Conservation (phyloP, 2,113 vertebrate genomes). For the Nerophis ophidion region DNA sequence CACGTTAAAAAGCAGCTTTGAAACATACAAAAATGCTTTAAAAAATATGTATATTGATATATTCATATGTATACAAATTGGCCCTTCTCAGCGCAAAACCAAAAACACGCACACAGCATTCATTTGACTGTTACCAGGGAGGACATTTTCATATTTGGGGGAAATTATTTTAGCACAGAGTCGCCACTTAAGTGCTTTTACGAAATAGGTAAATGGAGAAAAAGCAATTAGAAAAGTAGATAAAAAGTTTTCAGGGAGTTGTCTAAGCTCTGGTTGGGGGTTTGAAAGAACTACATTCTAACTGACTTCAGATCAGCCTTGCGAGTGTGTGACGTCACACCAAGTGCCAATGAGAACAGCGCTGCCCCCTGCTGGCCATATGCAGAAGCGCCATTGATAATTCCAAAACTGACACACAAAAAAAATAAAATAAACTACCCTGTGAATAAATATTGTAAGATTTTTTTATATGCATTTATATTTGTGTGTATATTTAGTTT, state of each 20-base stretch:
- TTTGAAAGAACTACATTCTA: background rate
- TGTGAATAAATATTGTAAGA: too few relatives aligned
- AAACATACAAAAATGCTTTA: slow-evolving; percentile 78
- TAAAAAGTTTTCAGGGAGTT: slow-evolving; percentile 4
- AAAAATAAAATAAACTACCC: background rate
- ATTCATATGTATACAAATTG: slow-evolving; percentile 76
- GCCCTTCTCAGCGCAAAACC: slow-evolving; percentile 68
- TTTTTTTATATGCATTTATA: too few relatives aligned
- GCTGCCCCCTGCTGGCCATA: slow-evolving; percentile 53
- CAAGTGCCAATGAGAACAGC: background rate
- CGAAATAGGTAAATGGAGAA: slow-evolving; percentile 12
- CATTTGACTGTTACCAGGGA: slow-evolving; percentile 50
- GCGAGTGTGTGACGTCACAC: background rate
- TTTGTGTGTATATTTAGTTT: too few relatives aligned
- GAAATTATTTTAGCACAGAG: slow-evolving; percentile 21
- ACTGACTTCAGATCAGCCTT: background rate
- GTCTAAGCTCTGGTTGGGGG: slow-evolving; percentile 27
- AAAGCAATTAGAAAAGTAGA: background rate
- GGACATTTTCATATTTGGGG: background rate
- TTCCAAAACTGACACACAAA: background rate
- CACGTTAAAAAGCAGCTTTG: slow-evolving; percentile 74
- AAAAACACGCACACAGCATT: slow-evolving; percentile 48
- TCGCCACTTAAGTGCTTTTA: slow-evolving; percentile 49
- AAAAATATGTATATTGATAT: slow-evolving; percentile 78
- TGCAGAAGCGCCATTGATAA: background rate